phyloP scores from a whole-genome alignment of 2,888 invertebrate genomes.

The Hydroisotoma schaefferi region DNA sequence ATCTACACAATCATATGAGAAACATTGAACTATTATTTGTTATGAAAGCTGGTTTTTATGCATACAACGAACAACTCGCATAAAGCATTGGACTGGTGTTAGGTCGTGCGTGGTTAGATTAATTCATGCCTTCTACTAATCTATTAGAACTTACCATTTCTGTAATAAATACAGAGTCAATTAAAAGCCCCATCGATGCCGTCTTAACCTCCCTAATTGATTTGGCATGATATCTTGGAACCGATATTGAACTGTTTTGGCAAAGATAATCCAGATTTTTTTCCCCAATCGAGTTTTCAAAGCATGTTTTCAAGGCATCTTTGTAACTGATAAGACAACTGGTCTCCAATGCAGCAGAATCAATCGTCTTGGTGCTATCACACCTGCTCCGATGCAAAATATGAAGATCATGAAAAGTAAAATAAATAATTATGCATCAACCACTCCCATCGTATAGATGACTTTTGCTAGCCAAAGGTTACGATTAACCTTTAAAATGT shows the following conservation, averaged over 20 bases:
- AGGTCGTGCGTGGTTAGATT: no score
- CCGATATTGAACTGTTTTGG: background rate
- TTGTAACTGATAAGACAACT: constrained; percentile 1
- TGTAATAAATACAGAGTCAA: constrained; percentile 13
- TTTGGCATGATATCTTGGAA: background rate
- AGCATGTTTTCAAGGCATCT: constrained; percentile 1
- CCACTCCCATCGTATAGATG: no score
- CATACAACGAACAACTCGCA: no score
- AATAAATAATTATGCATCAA: no score
- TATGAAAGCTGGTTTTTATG: no score
- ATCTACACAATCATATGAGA: background rate
- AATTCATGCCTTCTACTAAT: background rate
- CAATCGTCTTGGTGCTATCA: no score
- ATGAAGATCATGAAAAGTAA: no score
- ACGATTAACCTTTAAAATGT: no score
- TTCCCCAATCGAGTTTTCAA: background rate
- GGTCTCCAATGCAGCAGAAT: no score
- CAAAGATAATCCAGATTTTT: constrained; percentile 7
- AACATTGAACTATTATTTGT: background rate
- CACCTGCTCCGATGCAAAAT: no score
- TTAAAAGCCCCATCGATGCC: background rate
- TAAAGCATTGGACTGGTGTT: no score
- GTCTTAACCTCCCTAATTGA: background rate
- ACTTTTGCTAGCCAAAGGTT: no score
- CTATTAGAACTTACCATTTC: constrained; percentile 12